These are phyloP conservation scores for Drosophila repletoides DNA, from an alignment of 1,140 invertebrate genomes.

Conservation along the genomic window DNA sequence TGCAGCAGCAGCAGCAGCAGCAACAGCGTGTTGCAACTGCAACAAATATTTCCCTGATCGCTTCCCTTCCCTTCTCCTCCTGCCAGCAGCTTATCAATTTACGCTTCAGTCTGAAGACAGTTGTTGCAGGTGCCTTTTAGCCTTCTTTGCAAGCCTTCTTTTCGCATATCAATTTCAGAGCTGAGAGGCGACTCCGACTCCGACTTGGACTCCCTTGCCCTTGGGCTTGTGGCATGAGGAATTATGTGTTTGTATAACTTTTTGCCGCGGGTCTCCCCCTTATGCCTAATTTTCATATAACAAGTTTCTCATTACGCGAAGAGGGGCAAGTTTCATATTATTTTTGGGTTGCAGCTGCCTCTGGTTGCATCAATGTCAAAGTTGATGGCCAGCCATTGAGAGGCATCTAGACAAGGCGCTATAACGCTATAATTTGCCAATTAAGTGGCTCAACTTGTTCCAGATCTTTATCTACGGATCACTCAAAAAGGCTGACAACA, in stretches of 20 bases:
- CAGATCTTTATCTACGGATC: constrained; percentile 44
- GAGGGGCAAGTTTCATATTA: neutral
- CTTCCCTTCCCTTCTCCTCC: neutral
- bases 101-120: constrained; percentile 53
- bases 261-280: constrained; percentile 31
- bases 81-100: constrained; percentile 73
- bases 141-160: constrained; percentile 29
- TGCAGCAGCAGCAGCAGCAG: constrained; percentile 21
- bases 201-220: constrained; percentile 1
- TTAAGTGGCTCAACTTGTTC: constrained; percentile 48
- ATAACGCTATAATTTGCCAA: constrained; percentile 77
- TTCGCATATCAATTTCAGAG: constrained; percentile 63
- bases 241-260: constrained; percentile 63
- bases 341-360: constrained; percentile 53
- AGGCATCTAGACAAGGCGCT: constrained; percentile 80
- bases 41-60: neutral
- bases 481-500: constrained; percentile 55
- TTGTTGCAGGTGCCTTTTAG: constrained; percentile 49
- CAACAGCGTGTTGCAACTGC: neutral
- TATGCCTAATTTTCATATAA: constrained; percentile 71
- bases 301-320: constrained; percentile 72
- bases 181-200: neutral
- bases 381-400: constrained; percentile 54
- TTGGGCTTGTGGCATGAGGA: constrained; percentile 38
- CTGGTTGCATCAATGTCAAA: constrained; percentile 70